Base-by-base conservation (phyloP, 2,797 vertebrate species). In the Anableps anableps region DNA sequence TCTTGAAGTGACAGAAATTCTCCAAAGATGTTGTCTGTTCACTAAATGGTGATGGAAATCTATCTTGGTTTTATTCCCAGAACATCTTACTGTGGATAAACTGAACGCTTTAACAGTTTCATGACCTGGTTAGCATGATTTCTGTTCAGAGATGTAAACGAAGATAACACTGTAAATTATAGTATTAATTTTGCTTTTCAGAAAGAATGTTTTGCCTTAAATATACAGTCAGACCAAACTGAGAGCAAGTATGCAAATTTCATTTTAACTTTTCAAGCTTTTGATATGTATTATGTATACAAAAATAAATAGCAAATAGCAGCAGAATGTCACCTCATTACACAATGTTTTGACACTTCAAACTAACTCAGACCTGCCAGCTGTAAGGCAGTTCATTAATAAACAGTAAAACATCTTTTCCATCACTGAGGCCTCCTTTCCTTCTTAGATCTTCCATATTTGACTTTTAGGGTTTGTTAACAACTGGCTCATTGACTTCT, bases 401-500 rank as follows among this genome's bases (percentile, higher is more conserved):
- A 78, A 78, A 38, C 43, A 81, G 77, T 72, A 14, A 83, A 80
- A 21, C 29, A 64, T 14, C 43, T 31, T n/a, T n/a, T 72, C 85
- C 48, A 45, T 50, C 13, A 34, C 68, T 80, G 45, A 48, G 16
- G 47, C 70, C 43, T 34, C 34, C 36, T 76, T 76, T 34, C 19
- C 74, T 78, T 48, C 5, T 14, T 53, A 58, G 41, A 76, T 76
- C 19, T 76, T 6, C 70, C 74, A 4, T 48, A 64, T 74, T 36
- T 34, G 47, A 72, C 72, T 58, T 38, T 66, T 86, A 31, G 38
- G 38, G n/a, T 45, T 58, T 72, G 74, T 73, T 83, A 84, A 83
- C 84, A 80, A 84, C 86, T 66, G 87, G 88, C 81, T 83, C 60
- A 79, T 88, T 79, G 88, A 92, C 88, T 88, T 85, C 75, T 78